Evolutionary conservation across 2,797 vertebrate species (phyloP).

Genomic region (Acanthurus leucopareius): DNA sequence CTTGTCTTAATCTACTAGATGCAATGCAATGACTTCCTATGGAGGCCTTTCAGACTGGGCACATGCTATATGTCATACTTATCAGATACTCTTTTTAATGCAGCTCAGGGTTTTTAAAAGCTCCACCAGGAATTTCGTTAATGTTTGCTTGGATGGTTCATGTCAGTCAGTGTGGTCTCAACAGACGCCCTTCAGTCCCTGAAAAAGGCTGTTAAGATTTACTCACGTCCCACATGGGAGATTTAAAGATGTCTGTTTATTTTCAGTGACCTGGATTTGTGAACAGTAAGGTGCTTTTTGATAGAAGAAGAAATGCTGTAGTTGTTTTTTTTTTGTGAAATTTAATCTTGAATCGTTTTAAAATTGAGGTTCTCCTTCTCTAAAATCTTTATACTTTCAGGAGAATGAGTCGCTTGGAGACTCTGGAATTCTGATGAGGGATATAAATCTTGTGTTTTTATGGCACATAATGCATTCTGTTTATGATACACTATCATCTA

Average conservation of each 20-base stretch:
- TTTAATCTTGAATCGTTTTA: slow-evolving; percentile 12
- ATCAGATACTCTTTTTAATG: slow-evolving; percentile 30
- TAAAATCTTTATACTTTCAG: neutral
- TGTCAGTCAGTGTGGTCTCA: slow-evolving; percentile 36
- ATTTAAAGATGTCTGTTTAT: slow-evolving; percentile 17
- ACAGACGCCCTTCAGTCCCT: slow-evolving; percentile 34
- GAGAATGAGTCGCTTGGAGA: slow-evolving; percentile 64
- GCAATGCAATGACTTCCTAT: slow-evolving; percentile 22
- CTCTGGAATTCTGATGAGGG: slow-evolving; percentile 53
- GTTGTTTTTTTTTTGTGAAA: neutral
- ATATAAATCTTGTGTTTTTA: slow-evolving; percentile 69
- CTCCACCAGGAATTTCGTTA: slow-evolving; percentile 47
- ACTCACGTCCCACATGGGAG: slow-evolving; percentile 30
- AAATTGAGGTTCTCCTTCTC: slow-evolving; percentile 7
- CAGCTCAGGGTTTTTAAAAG: slow-evolving; percentile 36
- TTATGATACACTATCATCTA: slow-evolving; percentile 56
- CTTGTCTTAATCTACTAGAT: slow-evolving; percentile 31
- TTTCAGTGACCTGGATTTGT: slow-evolving; percentile 61
- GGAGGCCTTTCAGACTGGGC: slow-evolving; percentile 17
- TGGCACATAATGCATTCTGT: slow-evolving; percentile 54
- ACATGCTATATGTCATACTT: slow-evolving; percentile 28
- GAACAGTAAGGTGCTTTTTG: slow-evolving; percentile 30
- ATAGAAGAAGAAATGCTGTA: slow-evolving; percentile 17
- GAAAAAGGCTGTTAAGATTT: slow-evolving; percentile 43
- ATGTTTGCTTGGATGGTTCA: slow-evolving; percentile 43